Evolutionary conservation across 1,140 invertebrate species (phyloP), one percentile per base, ranked within the genome.

Genomic region (Olivierus martensii): DNA sequence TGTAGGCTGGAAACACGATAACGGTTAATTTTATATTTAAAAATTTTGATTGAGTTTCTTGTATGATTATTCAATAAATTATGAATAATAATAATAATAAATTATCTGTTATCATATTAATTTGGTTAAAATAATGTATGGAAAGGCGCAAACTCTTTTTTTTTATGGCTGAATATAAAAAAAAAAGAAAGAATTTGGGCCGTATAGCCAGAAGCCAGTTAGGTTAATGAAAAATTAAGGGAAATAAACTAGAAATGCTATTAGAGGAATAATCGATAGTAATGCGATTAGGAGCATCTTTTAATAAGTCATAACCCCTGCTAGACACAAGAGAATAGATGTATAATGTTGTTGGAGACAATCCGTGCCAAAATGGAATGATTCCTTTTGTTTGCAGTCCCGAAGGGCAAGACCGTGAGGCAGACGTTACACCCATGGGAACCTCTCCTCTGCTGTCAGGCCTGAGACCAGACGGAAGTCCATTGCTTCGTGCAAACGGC

Each of bases 361-460:
- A 41, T 41, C n/a, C 17, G n/a, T 41, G 5, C 19, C 9, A 14
- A 19, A 45, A 21, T 14, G 15, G 12, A 21, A 17, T 17, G 19
- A 12, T 22, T 47, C 10, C 9, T 35, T 14, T 50, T 42, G 12
- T 37, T 44, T 46, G 5, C 34, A 55, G 53, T 28, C 43, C 53
- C 38, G 48, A 55, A 36, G 39, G 46, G 34, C 41, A 45, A 14
- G 54, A 56, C 34, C 39, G 49, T 17, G 54, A 49, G 19, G 49
- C 54, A 9, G 54, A 56, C 22, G 51, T 43, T 10, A 56, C 54
- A 10, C 54, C 54, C 14, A 49, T 56, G 7, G 54, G 54, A 14
- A 49, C 54, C 22, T 56, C 54, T 14, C 54, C 54, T 17, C 28
- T 56, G 17, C 39, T 56, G 14, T 56, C 54, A 34, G 54, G 54